These are phyloP conservation scores for Coptotermes formosanus DNA, from an alignment of 1,140 invertebrate genomes.

Conservation along the genomic window DNA sequence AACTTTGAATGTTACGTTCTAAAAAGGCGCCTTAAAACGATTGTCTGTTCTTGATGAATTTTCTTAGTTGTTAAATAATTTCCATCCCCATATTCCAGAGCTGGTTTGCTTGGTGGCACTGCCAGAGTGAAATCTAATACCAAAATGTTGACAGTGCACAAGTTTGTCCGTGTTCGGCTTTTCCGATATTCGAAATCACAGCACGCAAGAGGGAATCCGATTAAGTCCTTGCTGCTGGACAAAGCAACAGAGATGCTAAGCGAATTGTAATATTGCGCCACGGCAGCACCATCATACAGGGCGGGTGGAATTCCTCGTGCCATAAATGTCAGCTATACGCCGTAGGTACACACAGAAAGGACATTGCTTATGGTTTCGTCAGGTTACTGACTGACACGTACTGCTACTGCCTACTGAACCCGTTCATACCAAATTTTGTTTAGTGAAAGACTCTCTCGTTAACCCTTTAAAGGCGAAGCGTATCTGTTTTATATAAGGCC, in stretches of 20 bases:
- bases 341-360: background rate
- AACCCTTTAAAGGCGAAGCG: too few species aligned
- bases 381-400: background rate
- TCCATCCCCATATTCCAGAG: background rate
- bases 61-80: background rate
- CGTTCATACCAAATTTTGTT: too few species aligned
- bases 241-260: background rate
- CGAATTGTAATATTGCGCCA: background rate
- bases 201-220: background rate
- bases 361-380: background rate
- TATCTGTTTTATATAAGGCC: too few species aligned
- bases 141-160: background rate
- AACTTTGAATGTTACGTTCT: too few species aligned
- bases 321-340: background rate
- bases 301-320: background rate
- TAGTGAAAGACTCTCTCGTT: too few species aligned
- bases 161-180: background rate
- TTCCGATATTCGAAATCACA: background rate
- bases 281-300: background rate
- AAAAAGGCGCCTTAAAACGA: too few species aligned
- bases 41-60: too few species aligned
- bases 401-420: too few species aligned
- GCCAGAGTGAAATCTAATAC: background rate
- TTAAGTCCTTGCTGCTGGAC: conserved; percentile 6
- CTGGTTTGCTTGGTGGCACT: background rate